Base-by-base conservation (phyloP, 2,888 invertebrate species). In the Callimorpha dominula region DNA sequence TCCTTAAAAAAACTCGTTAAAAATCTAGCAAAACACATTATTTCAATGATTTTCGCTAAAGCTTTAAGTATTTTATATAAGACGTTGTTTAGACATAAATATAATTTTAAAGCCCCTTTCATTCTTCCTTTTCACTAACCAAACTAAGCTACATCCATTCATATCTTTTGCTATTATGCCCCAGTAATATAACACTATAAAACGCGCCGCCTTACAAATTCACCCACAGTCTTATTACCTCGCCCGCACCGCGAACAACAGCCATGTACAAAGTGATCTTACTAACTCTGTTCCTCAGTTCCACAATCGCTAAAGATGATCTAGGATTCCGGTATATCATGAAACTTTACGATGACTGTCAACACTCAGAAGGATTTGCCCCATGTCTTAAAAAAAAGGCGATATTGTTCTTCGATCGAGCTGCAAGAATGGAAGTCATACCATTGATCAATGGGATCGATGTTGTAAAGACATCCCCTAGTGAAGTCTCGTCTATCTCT, bases 341-440 rank as follows among this genome's bases (percentile, higher is more conserved):
- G 85, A 97, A 97, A 85, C 96, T 98, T 78, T 98, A 98, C 90
- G 98, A 98, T 83, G 98, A 98, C 84, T 98, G 98, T 87, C 96
- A 96, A 77, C 96, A 96, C 78, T 92, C 97, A 1, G 97, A 97
- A 75, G 97, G 97, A 67, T 95, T 98, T 70, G 94, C 97, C 70
- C 97, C 97, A 43, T 98, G 98, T 88, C 93, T 98, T 69, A 98
- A 98, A 95, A 98, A 97, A 91, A 98, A 98, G 88, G 98, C 98
- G 0, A 97, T 98, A 73, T 94, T 97, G 1, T 98, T 98, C 89
- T 97, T 98, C 81, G 98, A 98, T 86, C 96, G 98, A 68, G 96
- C 98, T 46, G 96, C 97, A 0, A 96, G 97, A 75, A 97, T 98
- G 94, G 97, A 97, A 43, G 96, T 96, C 40, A 96, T 96, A 80